These are phyloP conservation scores for Amphiduros pacificus DNA, from an alignment of 2,888 invertebrate genomes.

Conservation along the genomic window DNA sequence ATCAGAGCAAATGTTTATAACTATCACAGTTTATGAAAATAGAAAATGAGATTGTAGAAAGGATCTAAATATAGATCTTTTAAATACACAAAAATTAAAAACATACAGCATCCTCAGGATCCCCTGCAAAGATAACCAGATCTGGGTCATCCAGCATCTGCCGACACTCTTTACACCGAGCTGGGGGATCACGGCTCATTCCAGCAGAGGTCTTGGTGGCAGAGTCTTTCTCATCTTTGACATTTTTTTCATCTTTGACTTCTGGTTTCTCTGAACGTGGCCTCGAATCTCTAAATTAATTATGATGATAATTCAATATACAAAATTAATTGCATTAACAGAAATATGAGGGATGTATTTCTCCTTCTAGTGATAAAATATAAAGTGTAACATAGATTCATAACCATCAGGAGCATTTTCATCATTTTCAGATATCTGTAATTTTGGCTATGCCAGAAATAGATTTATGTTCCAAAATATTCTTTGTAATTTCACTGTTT, in stretches of 20 bases:
- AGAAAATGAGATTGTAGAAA: no score
- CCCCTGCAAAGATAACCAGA: conserved; percentile 70
- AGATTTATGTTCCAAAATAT: no score
- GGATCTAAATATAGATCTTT: neutral
- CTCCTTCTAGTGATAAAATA: no score
- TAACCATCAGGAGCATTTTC: no score
- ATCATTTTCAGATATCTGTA: no score
- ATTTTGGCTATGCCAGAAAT: no score
- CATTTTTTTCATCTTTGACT: conserved; percentile 1
- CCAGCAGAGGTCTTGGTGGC: no score
- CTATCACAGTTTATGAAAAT: no score
- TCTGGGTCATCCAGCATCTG: conserved; percentile 63
- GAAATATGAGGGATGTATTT: no score
- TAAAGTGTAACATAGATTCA: no score
- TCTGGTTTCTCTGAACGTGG: conserved; percentile 19
- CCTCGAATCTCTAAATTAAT: neutral
- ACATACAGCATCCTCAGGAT: conserved; percentile 70
- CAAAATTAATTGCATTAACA: neutral
- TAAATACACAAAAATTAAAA: neutral
- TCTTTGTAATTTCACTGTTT: no score
- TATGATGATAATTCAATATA: neutral
- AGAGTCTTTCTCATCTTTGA: conserved; percentile 3
- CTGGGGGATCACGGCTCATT: neutral
- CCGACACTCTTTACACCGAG: conserved; percentile 63
- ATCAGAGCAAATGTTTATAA: no score